Conservation (phyloP, 64 coral and sea anemone species). For the Actinia tenebrosa region DNA sequence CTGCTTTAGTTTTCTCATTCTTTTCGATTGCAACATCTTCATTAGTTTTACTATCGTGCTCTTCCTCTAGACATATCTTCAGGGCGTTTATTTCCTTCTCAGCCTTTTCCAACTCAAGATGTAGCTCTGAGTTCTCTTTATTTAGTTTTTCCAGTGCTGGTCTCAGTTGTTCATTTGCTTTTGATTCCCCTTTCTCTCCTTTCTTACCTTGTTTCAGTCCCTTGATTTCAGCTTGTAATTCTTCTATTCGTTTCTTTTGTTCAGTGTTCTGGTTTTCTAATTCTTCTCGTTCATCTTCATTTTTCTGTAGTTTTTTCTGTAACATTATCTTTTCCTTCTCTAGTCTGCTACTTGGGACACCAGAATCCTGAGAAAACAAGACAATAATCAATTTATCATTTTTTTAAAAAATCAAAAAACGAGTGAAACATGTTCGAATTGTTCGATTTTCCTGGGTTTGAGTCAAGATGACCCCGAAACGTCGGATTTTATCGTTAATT, state of each 20-base stretch:
- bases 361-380: neutral
- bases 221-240: conserved; percentile 28
- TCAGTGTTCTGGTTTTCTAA: neutral
- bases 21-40: conserved; percentile 21
- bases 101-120: conserved; percentile 77
- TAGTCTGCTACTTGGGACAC: neutral
- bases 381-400: neutral
- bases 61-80: conserved; percentile 46
- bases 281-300: conserved; percentile 14
- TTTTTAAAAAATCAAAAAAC: too few relatives aligned
- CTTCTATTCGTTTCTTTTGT: neutral
- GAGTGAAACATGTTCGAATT: too few relatives aligned
- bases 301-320: conserved; percentile 11
- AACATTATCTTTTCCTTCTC: neutral
- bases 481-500: too few relatives aligned
- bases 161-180: conserved; percentile 57
- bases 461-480: too few relatives aligned
- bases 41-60: neutral
- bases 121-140: conserved; percentile 78
- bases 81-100: conserved; percentile 62
- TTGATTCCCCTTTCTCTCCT: conserved; percentile 6
- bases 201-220: conserved; percentile 48
- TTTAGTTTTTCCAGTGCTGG: conserved; percentile 83
- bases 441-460: too few relatives aligned
- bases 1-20: conserved; percentile 53